Percentiles rank a stretch among this genome's conserved stretches.
These are phyloP conservation scores for Elachura formosa DNA, from an alignment of 2,113 vertebrate genomes.

Conservation along the genomic window DNA sequence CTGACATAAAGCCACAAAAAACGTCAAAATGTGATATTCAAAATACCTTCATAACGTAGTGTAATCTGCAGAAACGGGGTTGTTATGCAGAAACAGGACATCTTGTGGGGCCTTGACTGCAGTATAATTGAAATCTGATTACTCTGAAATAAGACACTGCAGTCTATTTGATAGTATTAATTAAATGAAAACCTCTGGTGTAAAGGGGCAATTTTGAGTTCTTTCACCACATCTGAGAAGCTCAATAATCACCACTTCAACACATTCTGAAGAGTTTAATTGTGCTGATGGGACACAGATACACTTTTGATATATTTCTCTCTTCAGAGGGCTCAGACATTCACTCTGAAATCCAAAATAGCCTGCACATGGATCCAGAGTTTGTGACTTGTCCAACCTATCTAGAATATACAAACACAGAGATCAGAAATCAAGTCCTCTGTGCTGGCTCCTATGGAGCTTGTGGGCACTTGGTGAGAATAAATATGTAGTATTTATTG, in stretches of 20 bases:
- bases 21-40: background rate
- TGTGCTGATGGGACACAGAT: background rate
- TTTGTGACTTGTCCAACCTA: background rate
- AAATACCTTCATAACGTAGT: background rate
- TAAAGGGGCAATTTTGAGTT: conserved; percentile 19
- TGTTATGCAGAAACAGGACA: background rate
- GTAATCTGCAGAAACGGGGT: background rate
- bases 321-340: background rate
- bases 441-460: background rate
- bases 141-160: conserved; percentile 17
- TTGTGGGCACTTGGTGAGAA: background rate
- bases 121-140: conserved; percentile 30
- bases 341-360: background rate
- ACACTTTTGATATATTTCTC: background rate
- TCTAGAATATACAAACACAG: background rate
- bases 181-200: conserved; percentile 30
- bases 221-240: background rate
- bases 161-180: background rate
- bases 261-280: background rate
- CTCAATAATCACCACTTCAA: conserved; percentile 24
- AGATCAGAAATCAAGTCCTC: background rate
- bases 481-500: background rate
- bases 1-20: background rate
- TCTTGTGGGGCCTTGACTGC: background rate
- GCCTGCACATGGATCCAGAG: background rate